Percentiles rank a stretch among this genome's conserved stretches.
These are phyloP conservation scores for Peromyscus melanophrys DNA, from an alignment of 2,797 vertebrate genomes.

Conservation along the genomic window DNA sequence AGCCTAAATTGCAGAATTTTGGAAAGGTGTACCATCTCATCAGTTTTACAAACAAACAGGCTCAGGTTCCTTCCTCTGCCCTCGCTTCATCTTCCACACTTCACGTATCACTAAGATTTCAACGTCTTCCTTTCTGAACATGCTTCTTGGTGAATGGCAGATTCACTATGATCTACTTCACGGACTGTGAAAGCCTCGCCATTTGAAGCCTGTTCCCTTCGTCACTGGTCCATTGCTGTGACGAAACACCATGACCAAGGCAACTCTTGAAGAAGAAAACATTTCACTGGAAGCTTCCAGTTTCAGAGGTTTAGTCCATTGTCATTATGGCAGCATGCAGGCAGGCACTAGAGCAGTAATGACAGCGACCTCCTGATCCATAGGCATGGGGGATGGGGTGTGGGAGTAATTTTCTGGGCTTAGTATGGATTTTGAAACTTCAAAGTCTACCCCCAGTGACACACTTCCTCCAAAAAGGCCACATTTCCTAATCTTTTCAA, in stretches of 20 bases:
- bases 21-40: neutral
- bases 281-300: too few species aligned
- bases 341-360: neutral
- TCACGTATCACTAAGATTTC: neutral
- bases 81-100: neutral
- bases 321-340: neutral
- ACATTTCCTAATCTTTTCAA: neutral
- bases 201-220: neutral
- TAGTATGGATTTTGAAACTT: neutral
- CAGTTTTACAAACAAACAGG: neutral
- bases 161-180: neutral
- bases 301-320: neutral
- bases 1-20: neutral
- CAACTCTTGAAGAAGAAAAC: too few species aligned
- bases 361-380: neutral
- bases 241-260: neutral
- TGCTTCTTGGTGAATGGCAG: neutral
- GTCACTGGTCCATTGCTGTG: neutral
- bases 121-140: neutral
- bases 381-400: neutral
- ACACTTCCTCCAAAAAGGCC: neutral
- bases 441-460: neutral
- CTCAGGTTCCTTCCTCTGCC: neutral
- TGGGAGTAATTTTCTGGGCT: too few species aligned
- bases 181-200: neutral